phyloP scores from a whole-genome alignment of 2,888 invertebrate species.

The Pseudanteris insignis region DNA sequence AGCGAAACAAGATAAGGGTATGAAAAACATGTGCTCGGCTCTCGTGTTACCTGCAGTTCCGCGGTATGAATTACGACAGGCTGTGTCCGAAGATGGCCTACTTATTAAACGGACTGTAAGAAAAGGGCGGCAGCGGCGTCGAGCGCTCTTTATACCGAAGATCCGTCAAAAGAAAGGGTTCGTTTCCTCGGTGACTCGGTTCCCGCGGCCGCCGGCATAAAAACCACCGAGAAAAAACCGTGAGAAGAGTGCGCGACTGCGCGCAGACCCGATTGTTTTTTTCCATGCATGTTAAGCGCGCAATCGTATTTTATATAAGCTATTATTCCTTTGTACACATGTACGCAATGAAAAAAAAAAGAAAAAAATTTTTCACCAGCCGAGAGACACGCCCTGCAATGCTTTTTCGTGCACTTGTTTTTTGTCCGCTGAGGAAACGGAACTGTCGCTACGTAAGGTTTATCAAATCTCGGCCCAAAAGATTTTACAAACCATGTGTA shows the following conservation, averaged over 20 bases:
- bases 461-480: not conserved
- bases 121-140: conserved; percentile 54
- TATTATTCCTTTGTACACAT: conserved; percentile 20
- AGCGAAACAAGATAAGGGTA: not conserved
- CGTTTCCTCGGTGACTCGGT: conserved; percentile 41
- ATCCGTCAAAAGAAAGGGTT: conserved; percentile 36
- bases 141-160: conserved; percentile 39
- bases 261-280: conserved; percentile 43
- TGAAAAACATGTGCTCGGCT: conserved; percentile 42
- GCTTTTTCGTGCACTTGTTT: conserved; percentile 17
- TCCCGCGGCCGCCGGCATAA: conserved; percentile 35
- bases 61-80: conserved; percentile 56
- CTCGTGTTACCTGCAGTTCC: conserved; percentile 43
- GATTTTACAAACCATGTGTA: not conserved
- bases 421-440: conserved; percentile 11
- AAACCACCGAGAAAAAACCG: conserved; percentile 25
- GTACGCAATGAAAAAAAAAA: no score
- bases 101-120: conserved; percentile 58
- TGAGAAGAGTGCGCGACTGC: conserved; percentile 40
- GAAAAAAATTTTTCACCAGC: conserved; percentile 5
- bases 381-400: conserved; percentile 10
- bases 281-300: conserved; percentile 21
- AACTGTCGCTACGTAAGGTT: conserved; percentile 4
- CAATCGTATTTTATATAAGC: conserved; percentile 3
- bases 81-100: conserved; percentile 61